A percentile compares a stretch with the other conserved stretches of the same genome.
phyloP scores from a whole-genome alignment of 2,113 vertebrate species.

The Ancistrus triradiatus region DNA sequence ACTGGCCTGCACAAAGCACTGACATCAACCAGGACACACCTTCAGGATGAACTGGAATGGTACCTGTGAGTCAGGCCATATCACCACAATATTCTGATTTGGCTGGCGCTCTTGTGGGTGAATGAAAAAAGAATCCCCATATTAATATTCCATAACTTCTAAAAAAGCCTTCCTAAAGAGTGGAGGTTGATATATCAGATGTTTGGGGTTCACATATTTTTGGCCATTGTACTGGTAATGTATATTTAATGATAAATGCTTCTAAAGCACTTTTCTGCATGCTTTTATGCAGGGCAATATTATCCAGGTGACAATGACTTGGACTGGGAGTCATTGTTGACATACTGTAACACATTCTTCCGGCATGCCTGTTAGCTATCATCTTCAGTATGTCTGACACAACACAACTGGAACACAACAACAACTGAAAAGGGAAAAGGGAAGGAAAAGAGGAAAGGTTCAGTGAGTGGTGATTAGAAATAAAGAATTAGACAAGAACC shows the following conservation, averaged over 20 bases:
- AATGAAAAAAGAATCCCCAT: too few relatives aligned
- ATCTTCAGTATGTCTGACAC: not conserved
- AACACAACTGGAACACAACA: not conserved
- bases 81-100: too few relatives aligned
- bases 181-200: too few relatives aligned
- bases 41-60: too few relatives aligned
- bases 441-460: not conserved
- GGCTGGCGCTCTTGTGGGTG: too few relatives aligned
- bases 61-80: too few relatives aligned
- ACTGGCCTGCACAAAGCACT: too few relatives aligned
- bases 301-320: slow-evolving; percentile 60
- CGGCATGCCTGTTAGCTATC: not conserved
- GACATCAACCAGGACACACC: too few relatives aligned
- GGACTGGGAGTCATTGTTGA: slow-evolving; percentile 57
- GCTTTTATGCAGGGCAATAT: slow-evolving; percentile 46
- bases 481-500: slow-evolving; percentile 25
- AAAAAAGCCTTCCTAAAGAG: too few relatives aligned
- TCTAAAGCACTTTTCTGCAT: not conserved
- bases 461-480: slow-evolving; percentile 5
- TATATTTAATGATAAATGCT: too few relatives aligned
- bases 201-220: not conserved
- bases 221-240: not conserved
- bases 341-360: slow-evolving; percentile 36
- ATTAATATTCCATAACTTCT: too few relatives aligned
- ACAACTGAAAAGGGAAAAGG: not conserved